Percentiles rank a stretch among this genome's conserved stretches.
Evolutionary conservation across 2,113 vertebrate species (phyloP).

Genomic region (Aleadryas rufinucha): DNA sequence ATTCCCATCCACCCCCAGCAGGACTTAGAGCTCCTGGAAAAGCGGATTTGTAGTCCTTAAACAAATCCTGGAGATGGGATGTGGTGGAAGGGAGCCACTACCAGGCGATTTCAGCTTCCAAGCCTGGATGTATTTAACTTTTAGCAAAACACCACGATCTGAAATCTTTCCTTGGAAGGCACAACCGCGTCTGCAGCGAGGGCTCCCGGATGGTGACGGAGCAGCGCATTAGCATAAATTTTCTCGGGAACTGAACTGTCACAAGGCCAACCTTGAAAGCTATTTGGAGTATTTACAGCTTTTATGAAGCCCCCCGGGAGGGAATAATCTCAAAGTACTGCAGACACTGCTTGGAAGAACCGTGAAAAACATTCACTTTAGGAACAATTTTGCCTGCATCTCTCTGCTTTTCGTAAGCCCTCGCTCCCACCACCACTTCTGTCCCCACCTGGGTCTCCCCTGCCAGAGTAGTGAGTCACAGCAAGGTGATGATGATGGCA

Average conservation of each 20-base stretch:
- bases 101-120: neutral
- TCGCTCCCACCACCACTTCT: neutral
- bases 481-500: neutral
- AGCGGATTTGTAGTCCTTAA: rapidly evolving
- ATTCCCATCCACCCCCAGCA: rapidly evolving
- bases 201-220: constrained; percentile 58
- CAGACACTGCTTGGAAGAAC: constrained; percentile 56
- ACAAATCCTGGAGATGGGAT: neutral
- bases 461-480: neutral
- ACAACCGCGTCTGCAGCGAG: constrained; percentile 14
- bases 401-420: neutral
- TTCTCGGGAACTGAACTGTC: constrained; percentile 61
- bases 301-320: constrained; percentile 64
- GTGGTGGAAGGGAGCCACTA: neutral
- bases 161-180: constrained; percentile 29
- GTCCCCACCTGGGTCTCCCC: neutral
- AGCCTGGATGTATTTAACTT: constrained; percentile 14
- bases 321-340: constrained; percentile 56
- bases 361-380: constrained; percentile 67
- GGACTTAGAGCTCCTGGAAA: neutral
- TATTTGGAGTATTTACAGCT: constrained; percentile 71
- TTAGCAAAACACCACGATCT: constrained; percentile 50
- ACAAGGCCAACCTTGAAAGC: constrained; percentile 63
- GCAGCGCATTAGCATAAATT: constrained; percentile 68
- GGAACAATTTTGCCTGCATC: constrained; percentile 49